phyloP scores from a whole-genome alignment of 1,140 invertebrate species.

The Medauroidea extradentata region DNA sequence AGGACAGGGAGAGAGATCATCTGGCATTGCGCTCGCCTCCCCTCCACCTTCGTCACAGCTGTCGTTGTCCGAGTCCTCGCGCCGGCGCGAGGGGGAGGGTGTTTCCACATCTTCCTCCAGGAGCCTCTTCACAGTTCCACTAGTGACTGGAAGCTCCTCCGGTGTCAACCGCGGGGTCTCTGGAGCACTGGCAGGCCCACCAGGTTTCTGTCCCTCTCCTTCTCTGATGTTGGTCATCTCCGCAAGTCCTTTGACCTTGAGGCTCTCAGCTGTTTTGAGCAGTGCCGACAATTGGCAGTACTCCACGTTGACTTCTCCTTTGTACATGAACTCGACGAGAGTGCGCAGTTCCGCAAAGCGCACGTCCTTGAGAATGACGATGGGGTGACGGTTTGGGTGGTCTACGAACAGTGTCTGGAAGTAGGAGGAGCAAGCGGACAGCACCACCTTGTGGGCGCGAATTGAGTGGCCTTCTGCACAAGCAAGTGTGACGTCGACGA shows the following conservation, averaged over 20 bases:
- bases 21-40: conserved; percentile 39
- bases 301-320: conserved; percentile 90
- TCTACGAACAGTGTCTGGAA: conserved; percentile 87
- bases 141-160: conserved; percentile 34
- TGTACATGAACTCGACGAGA: conserved; percentile 94
- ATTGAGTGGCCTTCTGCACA: conserved; percentile 90
- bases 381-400: conserved; percentile 85
- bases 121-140: conserved; percentile 10
- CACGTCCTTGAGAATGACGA: conserved; percentile 91
- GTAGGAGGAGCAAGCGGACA: conserved; percentile 92
- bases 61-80: conserved; percentile 34
- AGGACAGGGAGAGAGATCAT: conserved; percentile 39
- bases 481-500: conserved; percentile 92
- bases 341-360: conserved; percentile 83
- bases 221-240: conserved; percentile 70
- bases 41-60: conserved; percentile 23
- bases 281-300: conserved; percentile 86
- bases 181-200: conserved; percentile 38
- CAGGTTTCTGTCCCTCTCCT: conserved; percentile 27
- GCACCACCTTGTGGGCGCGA: conserved; percentile 91
- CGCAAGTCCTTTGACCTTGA: conserved; percentile 86
- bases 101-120: conserved; percentile 7
- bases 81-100: conserved; percentile 4
- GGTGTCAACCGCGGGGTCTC: conserved; percentile 34
- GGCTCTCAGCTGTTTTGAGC: conserved; percentile 87